Conservation (phyloP, 2,888 invertebrate genomes). For the Heliothis peltigera region DNA sequence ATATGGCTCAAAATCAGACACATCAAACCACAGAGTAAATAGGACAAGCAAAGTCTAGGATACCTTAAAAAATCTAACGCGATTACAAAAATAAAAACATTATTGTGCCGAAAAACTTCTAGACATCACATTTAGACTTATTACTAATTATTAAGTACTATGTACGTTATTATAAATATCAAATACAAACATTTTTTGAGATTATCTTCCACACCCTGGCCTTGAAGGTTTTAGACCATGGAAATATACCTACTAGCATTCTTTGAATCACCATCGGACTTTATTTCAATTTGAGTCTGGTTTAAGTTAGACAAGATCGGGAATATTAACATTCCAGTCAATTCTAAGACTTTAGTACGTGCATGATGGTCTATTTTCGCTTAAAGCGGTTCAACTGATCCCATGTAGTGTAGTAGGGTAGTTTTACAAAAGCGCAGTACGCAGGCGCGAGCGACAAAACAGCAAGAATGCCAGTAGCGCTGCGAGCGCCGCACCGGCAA, state of each 20-base stretch:
- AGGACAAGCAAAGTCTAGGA: not conserved
- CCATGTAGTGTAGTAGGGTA: conserved; percentile 46
- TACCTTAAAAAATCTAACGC: conserved; percentile 35
- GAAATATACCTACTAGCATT: not conserved
- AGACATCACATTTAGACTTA: conserved; percentile 40
- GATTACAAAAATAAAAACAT: conserved; percentile 40
- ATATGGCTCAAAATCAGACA: no score
- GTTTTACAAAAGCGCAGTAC: conserved; percentile 77
- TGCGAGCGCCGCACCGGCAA: conserved; percentile 85
- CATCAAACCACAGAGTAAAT: not conserved
- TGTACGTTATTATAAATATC: conserved; percentile 24
- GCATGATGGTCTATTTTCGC: conserved; percentile 29
- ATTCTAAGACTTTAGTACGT: conserved; percentile 4
- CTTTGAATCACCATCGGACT: conserved; percentile 12
- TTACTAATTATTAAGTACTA: conserved; percentile 26
- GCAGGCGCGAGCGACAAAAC: conserved; percentile 81
- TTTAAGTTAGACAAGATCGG: conserved; percentile 21
- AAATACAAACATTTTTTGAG: conserved; percentile 34
- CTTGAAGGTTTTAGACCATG: conserved; percentile 14
- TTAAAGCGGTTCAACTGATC: conserved; percentile 41
- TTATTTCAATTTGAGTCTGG: not conserved
- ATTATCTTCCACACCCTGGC: conserved; percentile 14
- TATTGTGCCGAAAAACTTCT: conserved; percentile 44
- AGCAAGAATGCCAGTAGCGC: conserved; percentile 82
- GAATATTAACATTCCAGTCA: conserved; percentile 22